These are phyloP conservation scores for Ochropleura leucogaster DNA, from an alignment of 2,888 invertebrate species.

Conservation along the genomic window DNA sequence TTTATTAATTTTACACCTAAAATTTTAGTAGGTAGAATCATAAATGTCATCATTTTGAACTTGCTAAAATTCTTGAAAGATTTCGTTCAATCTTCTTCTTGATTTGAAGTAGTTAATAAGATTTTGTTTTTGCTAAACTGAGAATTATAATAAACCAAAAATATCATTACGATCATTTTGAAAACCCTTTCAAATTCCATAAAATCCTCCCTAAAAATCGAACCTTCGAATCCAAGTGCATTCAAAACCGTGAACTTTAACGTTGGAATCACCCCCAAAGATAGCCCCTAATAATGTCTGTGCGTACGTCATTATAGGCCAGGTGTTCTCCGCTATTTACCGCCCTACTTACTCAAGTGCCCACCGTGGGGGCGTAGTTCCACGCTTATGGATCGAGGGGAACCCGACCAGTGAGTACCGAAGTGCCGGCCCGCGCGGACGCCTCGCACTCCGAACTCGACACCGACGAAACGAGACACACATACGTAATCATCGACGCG, in stretches of 20 bases:
- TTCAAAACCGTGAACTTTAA: constrained; percentile 55
- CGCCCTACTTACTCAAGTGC: constrained; percentile 85
- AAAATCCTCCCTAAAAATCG: neutral
- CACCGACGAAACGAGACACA: constrained; percentile 77
- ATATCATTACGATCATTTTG: too few species aligned
- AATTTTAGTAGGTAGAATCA: constrained; percentile 7
- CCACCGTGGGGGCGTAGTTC: constrained; percentile 79
- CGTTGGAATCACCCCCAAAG: constrained; percentile 63
- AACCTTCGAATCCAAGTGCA: constrained; percentile 34
- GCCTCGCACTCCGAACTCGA: constrained; percentile 74
- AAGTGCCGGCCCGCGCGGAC: constrained; percentile 85
- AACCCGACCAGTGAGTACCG: constrained; percentile 82
- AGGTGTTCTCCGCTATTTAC: constrained; percentile 88
- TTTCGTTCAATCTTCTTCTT: neutral
- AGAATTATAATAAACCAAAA: neutral
- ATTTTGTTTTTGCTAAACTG: too few species aligned
- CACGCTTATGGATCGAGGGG: constrained; percentile 86
- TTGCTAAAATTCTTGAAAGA: neutral
- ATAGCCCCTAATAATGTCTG: constrained; percentile 69
- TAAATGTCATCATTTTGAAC: constrained; percentile 8
- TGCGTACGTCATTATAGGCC: constrained; percentile 79
- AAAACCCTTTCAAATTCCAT: neutral
- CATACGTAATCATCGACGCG: constrained; percentile 72
- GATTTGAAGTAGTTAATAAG: neutral
- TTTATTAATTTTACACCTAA: constrained; percentile 16